These are phyloP conservation scores for Sarcoramphus papa DNA, from an alignment of 2,797 vertebrate genomes.

Conservation along the genomic window DNA sequence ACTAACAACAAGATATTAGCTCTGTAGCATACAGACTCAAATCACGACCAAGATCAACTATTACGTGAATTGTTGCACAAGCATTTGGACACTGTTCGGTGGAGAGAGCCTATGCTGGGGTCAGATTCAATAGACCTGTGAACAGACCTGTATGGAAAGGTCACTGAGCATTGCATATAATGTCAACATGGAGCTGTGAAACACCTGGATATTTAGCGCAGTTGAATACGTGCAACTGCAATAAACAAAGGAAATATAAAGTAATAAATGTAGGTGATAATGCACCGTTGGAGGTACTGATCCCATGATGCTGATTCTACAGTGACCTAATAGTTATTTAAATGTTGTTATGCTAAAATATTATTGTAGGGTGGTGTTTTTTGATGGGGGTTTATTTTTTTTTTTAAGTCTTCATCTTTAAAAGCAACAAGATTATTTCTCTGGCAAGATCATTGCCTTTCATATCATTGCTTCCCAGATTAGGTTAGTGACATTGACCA, in stretches of 20 bases:
- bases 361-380: background rate
- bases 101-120: background rate
- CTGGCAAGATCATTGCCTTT: slow-evolving; percentile 3
- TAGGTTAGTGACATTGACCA: background rate
- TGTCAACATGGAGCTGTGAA: background rate
- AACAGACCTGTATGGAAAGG: background rate
- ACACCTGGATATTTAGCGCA: fast-evolving
- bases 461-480: background rate
- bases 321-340: background rate
- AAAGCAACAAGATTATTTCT: background rate
- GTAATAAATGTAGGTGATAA: background rate
- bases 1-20: background rate
- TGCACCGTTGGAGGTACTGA: background rate
- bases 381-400: background rate
- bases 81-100: background rate
- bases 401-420: background rate
- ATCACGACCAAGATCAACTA: background rate
- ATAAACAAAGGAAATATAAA: background rate
- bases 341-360: background rate
- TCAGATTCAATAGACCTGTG: background rate
- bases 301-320: background rate
- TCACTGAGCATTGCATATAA: background rate
- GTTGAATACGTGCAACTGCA: background rate
- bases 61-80: background rate
- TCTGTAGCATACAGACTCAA: background rate